phyloP scores from a whole-genome alignment of 2,113 vertebrate species.

The Equus quagga region DNA sequence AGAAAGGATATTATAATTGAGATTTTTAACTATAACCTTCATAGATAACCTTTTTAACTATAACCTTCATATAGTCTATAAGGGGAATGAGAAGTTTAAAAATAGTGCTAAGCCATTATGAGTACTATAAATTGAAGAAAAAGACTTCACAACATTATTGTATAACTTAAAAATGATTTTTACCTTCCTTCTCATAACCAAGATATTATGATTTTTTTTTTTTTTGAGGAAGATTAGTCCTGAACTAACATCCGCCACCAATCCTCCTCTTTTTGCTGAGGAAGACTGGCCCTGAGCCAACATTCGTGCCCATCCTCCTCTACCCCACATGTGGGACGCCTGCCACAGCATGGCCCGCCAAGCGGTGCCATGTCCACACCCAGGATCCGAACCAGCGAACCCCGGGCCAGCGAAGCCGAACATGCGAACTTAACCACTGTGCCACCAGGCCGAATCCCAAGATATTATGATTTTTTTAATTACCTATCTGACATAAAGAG shows the following conservation, averaged over 20 bases:
- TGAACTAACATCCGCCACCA: no score
- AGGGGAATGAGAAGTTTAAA: slow-evolving; percentile 10
- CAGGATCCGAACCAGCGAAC: no score
- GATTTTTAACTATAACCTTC: neutral
- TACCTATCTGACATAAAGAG: neutral
- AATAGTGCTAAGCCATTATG: neutral
- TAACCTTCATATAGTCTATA: neutral
- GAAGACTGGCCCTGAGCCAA: no score
- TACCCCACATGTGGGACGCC: no score
- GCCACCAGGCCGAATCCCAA: neutral
- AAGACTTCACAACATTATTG: neutral
- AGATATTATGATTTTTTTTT: neutral
- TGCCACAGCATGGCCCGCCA: no score
- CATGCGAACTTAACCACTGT: no score
- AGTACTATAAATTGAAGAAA: slow-evolving; percentile 13
- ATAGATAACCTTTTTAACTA: neutral
- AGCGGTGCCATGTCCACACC: no score
- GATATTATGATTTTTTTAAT: neutral
- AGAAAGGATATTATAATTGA: neutral
- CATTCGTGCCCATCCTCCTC: no score
- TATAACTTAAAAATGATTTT: neutral
- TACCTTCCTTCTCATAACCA: slow-evolving; percentile 12
- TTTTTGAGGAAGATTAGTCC: no score
- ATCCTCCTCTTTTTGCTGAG: no score
- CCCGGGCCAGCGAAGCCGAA: no score